A percentile compares a stretch with the other conserved stretches of the same genome.
Evolutionary conservation across 2,888 invertebrate genomes (phyloP).

Genomic region (Metalampra italica): DNA sequence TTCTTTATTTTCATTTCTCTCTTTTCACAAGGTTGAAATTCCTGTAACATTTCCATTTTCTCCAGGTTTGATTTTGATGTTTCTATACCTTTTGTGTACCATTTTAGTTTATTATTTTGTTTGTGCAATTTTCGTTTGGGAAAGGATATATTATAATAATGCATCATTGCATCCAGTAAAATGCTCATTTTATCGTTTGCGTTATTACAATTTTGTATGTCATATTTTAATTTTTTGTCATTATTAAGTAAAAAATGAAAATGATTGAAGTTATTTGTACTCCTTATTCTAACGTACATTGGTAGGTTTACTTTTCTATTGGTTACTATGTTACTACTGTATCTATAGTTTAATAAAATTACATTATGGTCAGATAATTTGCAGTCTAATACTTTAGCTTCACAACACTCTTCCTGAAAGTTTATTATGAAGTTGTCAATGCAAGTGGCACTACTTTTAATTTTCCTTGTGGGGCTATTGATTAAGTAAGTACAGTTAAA

Average conservation of each 20-base stretch:
- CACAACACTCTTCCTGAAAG: not conserved
- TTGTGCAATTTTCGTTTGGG: not conserved
- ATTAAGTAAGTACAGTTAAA: not conserved
- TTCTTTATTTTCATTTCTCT: not conserved
- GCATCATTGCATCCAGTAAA: not conserved
- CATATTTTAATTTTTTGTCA: not conserved
- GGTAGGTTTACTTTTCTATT: not conserved
- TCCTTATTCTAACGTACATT: not conserved
- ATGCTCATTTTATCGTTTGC: not conserved
- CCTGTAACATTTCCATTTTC: not conserved
- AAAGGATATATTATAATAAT: not conserved
- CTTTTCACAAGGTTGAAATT: not conserved
- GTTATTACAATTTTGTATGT: not conserved
- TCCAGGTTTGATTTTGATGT: not conserved
- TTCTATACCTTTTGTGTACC: not conserved
- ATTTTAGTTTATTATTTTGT: not conserved
- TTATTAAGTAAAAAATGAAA: not conserved
- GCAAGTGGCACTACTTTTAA: not conserved
- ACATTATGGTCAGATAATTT: slow-evolving; percentile 1
- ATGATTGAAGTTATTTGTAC: not conserved
- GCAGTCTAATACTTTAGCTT: not conserved
- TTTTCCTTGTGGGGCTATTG: not conserved
- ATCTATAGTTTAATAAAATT: not conserved
- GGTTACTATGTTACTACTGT: not conserved
- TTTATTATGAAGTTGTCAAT: not conserved